Conservation (phyloP, 2,797 vertebrate species). For the Xenentodon cancila region DNA sequence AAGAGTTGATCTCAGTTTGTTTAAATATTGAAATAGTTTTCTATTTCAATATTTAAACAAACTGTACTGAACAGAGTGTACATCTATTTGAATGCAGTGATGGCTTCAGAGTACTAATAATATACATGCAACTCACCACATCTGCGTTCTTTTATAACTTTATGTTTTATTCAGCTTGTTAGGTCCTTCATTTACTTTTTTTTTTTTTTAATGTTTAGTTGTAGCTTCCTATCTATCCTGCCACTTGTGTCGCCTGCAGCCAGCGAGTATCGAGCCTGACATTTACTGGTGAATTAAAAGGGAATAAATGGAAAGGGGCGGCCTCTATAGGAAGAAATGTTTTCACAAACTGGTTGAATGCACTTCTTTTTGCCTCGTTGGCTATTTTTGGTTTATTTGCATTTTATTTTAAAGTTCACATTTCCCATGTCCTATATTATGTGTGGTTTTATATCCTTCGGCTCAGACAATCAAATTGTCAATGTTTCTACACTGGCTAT, state of each 20-base stretch:
- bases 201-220: constrained; percentile 2
- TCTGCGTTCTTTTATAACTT: background rate
- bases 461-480: constrained; percentile 5
- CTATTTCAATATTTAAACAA: too few relatives aligned
- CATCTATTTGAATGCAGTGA: too few relatives aligned
- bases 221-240: constrained; percentile 11
- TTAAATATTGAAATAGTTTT: too few relatives aligned
- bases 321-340: constrained; percentile 13
- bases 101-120: too few relatives aligned
- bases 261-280: constrained; percentile 42
- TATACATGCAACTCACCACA: background rate
- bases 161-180: constrained; percentile 4
- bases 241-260: constrained; percentile 10
- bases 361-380: background rate
- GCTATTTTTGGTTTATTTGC: constrained; percentile 3
- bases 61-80: too few relatives aligned
- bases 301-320: constrained; percentile 33
- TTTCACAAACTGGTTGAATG: constrained; percentile 22
- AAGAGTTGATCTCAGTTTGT: too few relatives aligned
- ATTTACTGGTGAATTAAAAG: constrained; percentile 37
- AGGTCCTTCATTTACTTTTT: background rate
- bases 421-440: constrained; percentile 6
- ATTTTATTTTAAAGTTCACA: background rate
- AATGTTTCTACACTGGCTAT: constrained; percentile 18
- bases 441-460: constrained; percentile 26